phyloP scores from a whole-genome alignment of 2,797 vertebrate species.

The Syngnathus acus region DNA sequence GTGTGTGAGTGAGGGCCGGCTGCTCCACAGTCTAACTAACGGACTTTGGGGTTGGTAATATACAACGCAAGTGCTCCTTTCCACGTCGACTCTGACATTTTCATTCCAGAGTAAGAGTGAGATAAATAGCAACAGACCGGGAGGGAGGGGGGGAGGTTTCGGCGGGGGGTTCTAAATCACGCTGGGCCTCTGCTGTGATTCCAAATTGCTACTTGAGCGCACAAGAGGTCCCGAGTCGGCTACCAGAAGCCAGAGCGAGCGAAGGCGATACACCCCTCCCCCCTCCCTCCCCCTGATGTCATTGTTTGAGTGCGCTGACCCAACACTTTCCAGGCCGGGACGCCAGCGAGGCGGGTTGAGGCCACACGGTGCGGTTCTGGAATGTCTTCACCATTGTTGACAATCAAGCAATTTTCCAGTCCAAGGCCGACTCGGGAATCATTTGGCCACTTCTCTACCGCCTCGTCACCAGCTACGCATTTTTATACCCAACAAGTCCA shows the following conservation, averaged over 20 bases:
- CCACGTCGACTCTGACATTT: conserved; percentile 5
- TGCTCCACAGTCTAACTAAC: too few relatives aligned
- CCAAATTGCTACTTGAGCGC: neutral
- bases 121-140: conserved; percentile 12
- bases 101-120: conserved; percentile 20
- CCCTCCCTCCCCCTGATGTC: conserved; percentile 48
- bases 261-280: neutral
- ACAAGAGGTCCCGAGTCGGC: neutral
- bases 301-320: conserved; percentile 54
- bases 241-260: neutral
- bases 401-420: neutral
- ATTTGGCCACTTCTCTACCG: neutral
- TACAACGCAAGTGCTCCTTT: neutral
- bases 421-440: neutral
- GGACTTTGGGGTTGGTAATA: too few relatives aligned
- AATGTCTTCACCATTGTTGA: conserved; percentile 2
- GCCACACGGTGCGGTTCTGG: neutral
- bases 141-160: conserved; percentile 24
- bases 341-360: conserved; percentile 59
- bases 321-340: conserved; percentile 63
- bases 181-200: neutral
- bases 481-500: too few relatives aligned
- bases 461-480: neutral
- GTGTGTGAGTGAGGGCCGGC: too few relatives aligned
- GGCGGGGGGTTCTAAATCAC: neutral